phyloP scores from a whole-genome alignment of 1,140 invertebrate genomes.

The Ceratosolen fusciceps region DNA sequence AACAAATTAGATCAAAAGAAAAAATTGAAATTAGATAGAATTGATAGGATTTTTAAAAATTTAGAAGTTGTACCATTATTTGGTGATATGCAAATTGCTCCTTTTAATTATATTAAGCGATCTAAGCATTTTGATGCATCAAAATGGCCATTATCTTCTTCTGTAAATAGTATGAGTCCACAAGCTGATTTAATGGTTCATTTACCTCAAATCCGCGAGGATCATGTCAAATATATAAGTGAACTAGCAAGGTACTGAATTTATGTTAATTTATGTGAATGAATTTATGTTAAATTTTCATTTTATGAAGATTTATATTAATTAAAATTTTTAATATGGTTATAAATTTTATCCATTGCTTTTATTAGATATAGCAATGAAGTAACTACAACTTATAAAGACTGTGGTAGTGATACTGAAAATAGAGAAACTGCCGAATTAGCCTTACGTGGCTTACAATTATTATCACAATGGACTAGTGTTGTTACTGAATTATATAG shows the following conservation, averaged over 20 bases:
- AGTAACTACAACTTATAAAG: slow-evolving; percentile 92
- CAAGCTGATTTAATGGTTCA: slow-evolving; percentile 98
- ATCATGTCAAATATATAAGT: slow-evolving; percentile 98
- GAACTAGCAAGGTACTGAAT: slow-evolving; percentile 88
- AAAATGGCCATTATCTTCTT: slow-evolving; percentile 93
- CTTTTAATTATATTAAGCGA: slow-evolving; percentile 97
- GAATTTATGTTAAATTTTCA: no score
- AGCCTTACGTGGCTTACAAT: slow-evolving; percentile 90
- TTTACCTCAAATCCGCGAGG: slow-evolving; percentile 93
- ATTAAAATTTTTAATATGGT: slow-evolving; percentile 16
- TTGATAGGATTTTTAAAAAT: slow-evolving; percentile 98
- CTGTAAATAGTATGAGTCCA: slow-evolving; percentile 83
- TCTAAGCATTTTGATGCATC: slow-evolving; percentile 95
- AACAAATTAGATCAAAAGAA: slow-evolving; percentile 98
- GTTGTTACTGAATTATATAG: slow-evolving; percentile 98
- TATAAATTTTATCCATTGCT: slow-evolving; percentile 12
- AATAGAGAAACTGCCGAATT: slow-evolving; percentile 94
- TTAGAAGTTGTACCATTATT: slow-evolving; percentile 98
- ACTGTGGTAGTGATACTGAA: slow-evolving; percentile 91
- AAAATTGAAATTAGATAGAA: slow-evolving; percentile 92
- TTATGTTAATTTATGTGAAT: no score
- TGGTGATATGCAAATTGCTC: slow-evolving; percentile 99
- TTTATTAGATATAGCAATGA: slow-evolving; percentile 67
- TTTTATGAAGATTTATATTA: no score
- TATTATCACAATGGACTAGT: slow-evolving; percentile 96